Evolutionary conservation across 2,113 vertebrate species (phyloP).

Genomic region (Xenopus borealis): DNA sequence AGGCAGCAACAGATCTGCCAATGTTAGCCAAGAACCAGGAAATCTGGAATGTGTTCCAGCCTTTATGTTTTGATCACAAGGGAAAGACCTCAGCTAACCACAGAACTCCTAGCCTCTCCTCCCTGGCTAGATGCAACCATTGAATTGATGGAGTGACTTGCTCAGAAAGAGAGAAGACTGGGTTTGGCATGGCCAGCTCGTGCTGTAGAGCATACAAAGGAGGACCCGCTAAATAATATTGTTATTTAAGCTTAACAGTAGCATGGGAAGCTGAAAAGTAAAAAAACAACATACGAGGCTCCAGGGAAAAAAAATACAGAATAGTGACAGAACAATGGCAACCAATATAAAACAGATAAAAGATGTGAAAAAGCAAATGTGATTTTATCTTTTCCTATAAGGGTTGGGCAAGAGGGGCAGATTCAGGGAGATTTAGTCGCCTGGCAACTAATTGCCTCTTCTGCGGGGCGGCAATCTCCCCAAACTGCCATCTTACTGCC

Average conservation of each 20-base stretch:
- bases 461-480: too few species aligned
- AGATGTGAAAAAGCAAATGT: too few species aligned
- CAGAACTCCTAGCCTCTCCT: constrained; percentile 4
- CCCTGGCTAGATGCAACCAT: background rate
- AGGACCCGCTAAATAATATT: background rate
- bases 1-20: constrained; percentile 33
- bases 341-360: too few species aligned
- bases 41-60: constrained; percentile 31
- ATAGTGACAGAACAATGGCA: background rate
- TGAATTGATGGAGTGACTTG: background rate
- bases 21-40: constrained; percentile 28
- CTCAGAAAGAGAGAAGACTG: background rate
- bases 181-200: background rate
- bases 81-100: constrained; percentile 17
- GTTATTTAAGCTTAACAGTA: background rate
- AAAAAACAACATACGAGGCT: background rate
- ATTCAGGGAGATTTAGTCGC: too few species aligned
- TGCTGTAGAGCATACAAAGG: background rate
- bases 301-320: background rate
- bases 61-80: constrained; percentile 17
- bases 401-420: too few species aligned
- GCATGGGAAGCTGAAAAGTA: background rate
- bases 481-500: too few species aligned
- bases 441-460: too few species aligned
- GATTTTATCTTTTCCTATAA: too few species aligned